Conservation (phyloP, 2,888 invertebrate species). For the Leuctra nigra region DNA sequence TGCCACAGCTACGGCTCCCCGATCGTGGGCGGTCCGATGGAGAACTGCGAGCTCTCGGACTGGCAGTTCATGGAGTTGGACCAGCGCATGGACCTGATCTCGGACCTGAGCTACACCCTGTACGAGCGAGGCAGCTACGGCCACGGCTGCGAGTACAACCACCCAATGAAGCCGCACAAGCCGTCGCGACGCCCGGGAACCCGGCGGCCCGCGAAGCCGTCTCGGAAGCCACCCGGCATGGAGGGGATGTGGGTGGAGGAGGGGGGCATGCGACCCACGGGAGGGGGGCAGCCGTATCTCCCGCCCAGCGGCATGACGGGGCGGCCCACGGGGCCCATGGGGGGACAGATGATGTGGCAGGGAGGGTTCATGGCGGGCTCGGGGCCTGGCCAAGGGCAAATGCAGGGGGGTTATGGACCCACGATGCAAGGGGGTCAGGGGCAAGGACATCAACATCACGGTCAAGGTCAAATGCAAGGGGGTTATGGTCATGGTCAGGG, state of each 20-base stretch:
- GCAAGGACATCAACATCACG: background rate
- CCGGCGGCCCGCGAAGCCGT: background rate
- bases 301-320: background rate
- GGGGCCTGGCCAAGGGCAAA: constrained; percentile 40
- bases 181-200: background rate
- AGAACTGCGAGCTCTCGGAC: constrained; percentile 74
- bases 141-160: constrained; percentile 44
- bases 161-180: background rate
- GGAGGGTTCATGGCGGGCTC: too few species aligned
- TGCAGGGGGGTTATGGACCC: too few species aligned
- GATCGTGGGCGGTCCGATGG: constrained; percentile 54
- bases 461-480: background rate
- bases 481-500: background rate
- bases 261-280: background rate
- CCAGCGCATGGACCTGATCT: constrained; percentile 48
- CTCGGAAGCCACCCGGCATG: background rate
- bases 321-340: background rate
- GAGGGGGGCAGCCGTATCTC: background rate
- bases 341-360: too few species aligned
- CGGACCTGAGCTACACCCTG: constrained; percentile 62
- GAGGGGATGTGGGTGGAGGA: background rate
- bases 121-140: constrained; percentile 78
- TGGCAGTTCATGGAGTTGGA: constrained; percentile 61
- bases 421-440: background rate
- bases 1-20: constrained; percentile 65